phyloP scores from a whole-genome alignment of 2,888 invertebrate genomes.

The Diachrysia chrysitis region DNA sequence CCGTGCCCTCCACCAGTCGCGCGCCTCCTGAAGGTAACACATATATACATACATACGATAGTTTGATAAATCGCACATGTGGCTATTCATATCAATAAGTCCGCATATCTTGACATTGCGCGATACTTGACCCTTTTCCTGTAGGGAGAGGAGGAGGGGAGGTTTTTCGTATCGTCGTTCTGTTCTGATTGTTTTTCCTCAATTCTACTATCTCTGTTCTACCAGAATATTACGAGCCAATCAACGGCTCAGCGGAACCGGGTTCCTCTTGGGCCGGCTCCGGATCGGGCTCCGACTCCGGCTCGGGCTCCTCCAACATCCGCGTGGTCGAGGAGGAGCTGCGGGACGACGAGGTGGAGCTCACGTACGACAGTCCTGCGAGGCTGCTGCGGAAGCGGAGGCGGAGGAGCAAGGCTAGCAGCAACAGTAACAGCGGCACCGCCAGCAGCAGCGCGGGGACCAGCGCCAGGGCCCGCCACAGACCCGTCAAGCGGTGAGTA shows the following conservation, averaged over 20 bases:
- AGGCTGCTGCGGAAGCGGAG: constrained; percentile 46
- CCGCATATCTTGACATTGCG: too few species aligned
- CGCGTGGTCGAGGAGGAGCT: constrained; percentile 73
- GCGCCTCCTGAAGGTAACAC: constrained; percentile 28
- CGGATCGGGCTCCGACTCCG: constrained; percentile 36
- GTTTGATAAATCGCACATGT: too few species aligned
- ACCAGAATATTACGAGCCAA: constrained; percentile 30
- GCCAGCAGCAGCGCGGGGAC: constrained; percentile 7
- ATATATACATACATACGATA: not conserved
- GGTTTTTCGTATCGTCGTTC: too few species aligned
- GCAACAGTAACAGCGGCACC: constrained; percentile 14
- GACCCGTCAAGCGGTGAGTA: constrained; percentile 50
- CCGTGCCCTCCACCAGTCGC: constrained; percentile 60
- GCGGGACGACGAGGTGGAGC: constrained; percentile 72
- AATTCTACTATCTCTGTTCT: constrained; percentile 7
- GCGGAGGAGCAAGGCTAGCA: constrained; percentile 28
- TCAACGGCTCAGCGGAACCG: constrained; percentile 22
- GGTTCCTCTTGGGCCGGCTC: constrained; percentile 40
- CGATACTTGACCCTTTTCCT: too few species aligned
- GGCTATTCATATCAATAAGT: too few species aligned
- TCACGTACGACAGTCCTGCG: constrained; percentile 61
- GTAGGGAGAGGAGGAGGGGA: too few species aligned
- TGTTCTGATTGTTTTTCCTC: too few species aligned
- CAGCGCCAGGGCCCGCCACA: not conserved
- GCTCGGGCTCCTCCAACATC: constrained; percentile 60